Base-by-base conservation (phyloP, 2,797 vertebrate species). In the Corythornis leucogaster region DNA sequence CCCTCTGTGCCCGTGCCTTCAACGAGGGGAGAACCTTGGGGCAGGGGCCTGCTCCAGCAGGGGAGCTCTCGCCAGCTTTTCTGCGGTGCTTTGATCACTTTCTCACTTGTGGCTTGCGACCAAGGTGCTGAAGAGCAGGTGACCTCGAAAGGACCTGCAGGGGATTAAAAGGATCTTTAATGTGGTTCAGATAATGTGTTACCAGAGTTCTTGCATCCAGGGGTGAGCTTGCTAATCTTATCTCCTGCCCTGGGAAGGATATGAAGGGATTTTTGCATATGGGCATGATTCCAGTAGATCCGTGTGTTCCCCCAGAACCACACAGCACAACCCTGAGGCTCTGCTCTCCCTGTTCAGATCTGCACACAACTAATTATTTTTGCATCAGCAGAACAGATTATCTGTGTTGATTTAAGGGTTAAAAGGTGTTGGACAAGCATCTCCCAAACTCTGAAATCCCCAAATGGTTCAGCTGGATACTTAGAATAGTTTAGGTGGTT, bases 101-200 rank as follows among this genome's bases (percentile, higher is more conserved):
- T 9, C 73, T 95, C 8, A 5, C 91, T 93, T 80, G 62, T 3
- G 0, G 59, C 57, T 94, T 90, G 80, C 7, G 3, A 10, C 11
- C 12, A 88, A 91, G 83, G 84, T 94, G 86, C 75, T 94, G 93
- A 94, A 84, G 87, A 67, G 63, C 80, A 88, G 77, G 67, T 92
- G 85, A 74, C 89, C 31, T 24, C 8, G 0, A 53, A 87, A 61
- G 40, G 58, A 87, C 84, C 54, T 68, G 42, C 59, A 38, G 38
- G 38, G 68, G 61, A 93, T 94, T 94, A 94, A 93, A 28, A 2
- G 0, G 57, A 77, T 94, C 64, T 64, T 89, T 87, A 75, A 69
- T 40, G 16, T 80, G 70, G 46, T 93, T 93, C 17, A 55, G 61
- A 89, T 82, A 84, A 57, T 92, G 54, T 62, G 58, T 92, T 77